phyloP scores from a whole-genome alignment of 2,888 invertebrate genomes.

The Aphodius granarius region DNA sequence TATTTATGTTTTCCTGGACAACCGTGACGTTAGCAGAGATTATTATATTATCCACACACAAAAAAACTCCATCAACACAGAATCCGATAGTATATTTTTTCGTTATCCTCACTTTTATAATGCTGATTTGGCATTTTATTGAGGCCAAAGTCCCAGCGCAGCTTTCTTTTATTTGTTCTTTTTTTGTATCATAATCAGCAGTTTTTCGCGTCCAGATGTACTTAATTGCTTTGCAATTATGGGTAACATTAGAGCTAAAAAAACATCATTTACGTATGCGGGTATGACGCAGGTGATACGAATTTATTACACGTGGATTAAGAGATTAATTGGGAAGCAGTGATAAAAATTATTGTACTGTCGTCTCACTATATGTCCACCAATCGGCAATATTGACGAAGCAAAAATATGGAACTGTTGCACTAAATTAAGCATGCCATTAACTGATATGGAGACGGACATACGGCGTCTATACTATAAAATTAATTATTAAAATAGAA shows the following conservation, averaged over 20 bases:
- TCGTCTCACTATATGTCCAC: neutral
- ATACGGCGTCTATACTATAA: neutral
- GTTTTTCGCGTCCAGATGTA: neutral
- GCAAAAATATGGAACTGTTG: neutral
- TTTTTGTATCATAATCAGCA: neutral
- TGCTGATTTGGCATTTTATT: neutral
- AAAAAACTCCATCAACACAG: neutral
- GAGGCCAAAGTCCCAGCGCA: neutral
- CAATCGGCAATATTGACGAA: neutral
- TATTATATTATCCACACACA: too few species aligned
- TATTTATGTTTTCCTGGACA: neutral
- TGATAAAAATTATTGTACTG: neutral
- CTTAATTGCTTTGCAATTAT: neutral
- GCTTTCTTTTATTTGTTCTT: neutral
- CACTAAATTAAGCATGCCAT: neutral
- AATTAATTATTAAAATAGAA: neutral
- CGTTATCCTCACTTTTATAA: neutral
- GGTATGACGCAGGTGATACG: neutral
- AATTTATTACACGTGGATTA: neutral
- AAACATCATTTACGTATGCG: neutral
- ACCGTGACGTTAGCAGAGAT: neutral
- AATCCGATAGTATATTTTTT: neutral
- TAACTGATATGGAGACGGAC: neutral
- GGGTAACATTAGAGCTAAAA: neutral
- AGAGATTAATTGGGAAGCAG: neutral